Percentiles rank a stretch among this genome's conserved stretches.
phyloP scores from a whole-genome alignment of 1,140 invertebrate genomes.

The Caenorhabditis latens region DNA sequence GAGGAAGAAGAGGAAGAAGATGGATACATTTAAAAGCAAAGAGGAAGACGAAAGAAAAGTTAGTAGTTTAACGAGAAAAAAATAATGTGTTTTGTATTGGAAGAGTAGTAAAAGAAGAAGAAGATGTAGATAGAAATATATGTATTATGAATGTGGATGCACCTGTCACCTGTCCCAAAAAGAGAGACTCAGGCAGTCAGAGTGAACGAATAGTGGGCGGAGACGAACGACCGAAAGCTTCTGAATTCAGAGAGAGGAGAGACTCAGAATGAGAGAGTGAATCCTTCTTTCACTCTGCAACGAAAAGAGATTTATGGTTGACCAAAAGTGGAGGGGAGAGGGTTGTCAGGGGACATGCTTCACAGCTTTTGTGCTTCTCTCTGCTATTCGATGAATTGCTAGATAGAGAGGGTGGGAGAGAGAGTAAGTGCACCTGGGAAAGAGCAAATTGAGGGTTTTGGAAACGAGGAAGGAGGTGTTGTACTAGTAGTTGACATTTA shows the following conservation, averaged over 20 bases:
- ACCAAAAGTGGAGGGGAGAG: background rate
- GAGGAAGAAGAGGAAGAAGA: no score
- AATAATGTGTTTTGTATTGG: background rate
- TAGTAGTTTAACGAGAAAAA: background rate
- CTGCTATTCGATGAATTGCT: background rate
- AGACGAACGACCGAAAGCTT: background rate
- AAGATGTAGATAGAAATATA: background rate
- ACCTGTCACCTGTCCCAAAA: background rate
- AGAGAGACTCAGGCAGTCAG: background rate
- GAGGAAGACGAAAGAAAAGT: background rate
- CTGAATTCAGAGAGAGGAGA: background rate
- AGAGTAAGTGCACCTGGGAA: background rate
- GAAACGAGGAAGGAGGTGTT: background rate
- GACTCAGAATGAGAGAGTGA: background rate
- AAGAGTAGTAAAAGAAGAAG: background rate
- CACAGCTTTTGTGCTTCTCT: no score
- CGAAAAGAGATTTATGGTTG: background rate
- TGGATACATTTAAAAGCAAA: background rate
- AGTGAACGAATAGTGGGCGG: background rate
- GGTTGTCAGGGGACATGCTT: constrained; percentile 6
- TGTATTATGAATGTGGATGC: background rate
- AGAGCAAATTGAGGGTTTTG: background rate
- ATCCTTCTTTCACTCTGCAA: background rate
- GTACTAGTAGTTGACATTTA: background rate
- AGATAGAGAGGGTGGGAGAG: background rate